phyloP scores from a whole-genome alignment of 2,888 invertebrate species.

The Drosophila robusta region DNA sequence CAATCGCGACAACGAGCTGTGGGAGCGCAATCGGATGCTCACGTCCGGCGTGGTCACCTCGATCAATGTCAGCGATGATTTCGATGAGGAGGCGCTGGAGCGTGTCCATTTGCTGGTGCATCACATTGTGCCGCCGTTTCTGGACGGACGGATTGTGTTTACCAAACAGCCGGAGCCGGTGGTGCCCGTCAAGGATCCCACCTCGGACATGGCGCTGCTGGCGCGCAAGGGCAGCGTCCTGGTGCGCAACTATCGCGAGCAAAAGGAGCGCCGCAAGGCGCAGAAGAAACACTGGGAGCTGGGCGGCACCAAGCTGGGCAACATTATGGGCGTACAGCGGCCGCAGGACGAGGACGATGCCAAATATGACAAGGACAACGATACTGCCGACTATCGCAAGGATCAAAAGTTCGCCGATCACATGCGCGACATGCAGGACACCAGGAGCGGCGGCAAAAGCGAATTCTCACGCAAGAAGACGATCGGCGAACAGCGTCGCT shows the following conservation, averaged over 20 bases:
- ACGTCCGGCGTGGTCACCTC: constrained; percentile 97
- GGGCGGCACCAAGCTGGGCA: constrained; percentile 94
- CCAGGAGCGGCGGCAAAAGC: constrained; percentile 87
- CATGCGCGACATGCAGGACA: constrained; percentile 89
- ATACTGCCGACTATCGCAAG: constrained; percentile 93
- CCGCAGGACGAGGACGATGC: constrained; percentile 92
- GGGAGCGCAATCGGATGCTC: constrained; percentile 99
- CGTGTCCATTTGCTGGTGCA: constrained; percentile 98
- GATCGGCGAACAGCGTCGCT: constrained; percentile 94
- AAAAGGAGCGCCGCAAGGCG: constrained; percentile 97
- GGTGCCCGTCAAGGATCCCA: constrained; percentile 97
- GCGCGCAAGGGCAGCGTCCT: constrained; percentile 96
- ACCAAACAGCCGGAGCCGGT: constrained; percentile 99
- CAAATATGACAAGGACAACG: constrained; percentile 88
- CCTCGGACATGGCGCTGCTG: constrained; percentile 98
- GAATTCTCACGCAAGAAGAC: constrained; percentile 95
- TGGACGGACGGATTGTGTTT: constrained; percentile 99
- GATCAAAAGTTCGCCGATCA: constrained; percentile 99
- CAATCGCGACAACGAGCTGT: constrained; percentile 98
- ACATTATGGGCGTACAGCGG: constrained; percentile 97
- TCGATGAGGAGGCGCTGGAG: constrained; percentile 97
- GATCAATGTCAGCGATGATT: constrained; percentile 94
- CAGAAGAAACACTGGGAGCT: constrained; percentile 99
- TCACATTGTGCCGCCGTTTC: constrained; percentile 99
- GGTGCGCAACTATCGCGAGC: constrained; percentile 96